Base-by-base conservation (phyloP, 2,888 invertebrate genomes). In the Steinernema scapterisci region DNA sequence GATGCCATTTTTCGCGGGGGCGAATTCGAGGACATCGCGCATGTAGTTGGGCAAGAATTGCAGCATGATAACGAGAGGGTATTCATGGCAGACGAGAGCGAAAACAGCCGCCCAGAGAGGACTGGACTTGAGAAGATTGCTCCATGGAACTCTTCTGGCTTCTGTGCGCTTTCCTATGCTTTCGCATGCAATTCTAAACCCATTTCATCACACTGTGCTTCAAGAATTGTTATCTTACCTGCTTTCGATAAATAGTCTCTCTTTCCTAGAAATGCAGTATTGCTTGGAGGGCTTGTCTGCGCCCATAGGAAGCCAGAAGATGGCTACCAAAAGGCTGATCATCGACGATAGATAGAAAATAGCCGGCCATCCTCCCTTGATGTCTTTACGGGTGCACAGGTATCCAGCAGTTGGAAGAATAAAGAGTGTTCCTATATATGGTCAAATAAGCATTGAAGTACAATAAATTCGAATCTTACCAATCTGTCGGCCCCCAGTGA, bases 281-380 rank as follows among this genome's bases (percentile, higher is more conserved):
- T 86, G 86, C 70, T 86, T 86, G 13, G 84, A 77, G 2, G 86
- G 86, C 72, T 86, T 86, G 75, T 86, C 86, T 0, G 86, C 86
- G 6, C 86, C 86, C 73, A 86, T 83, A 6, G 86, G 86, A 21
- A 86, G 77, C 86, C 86, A 86, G 75, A 85, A 85, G 0, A 84
- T 73, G 0, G 82, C 80, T 11, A 80, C 85, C 19, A 85, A 72
- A 1, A 80, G 78, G 6, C 83, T 82, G 43, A 86, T 85, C 3
- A 80, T 73, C 5, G 81, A 82, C 0, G 84, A 84, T 0, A 86
- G 78, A 46, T 83, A 84, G 76, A 86, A 86, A 51, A 86, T 86
- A 11, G 85, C 83, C 9, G 85, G 86, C 86, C 86, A 86, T 19
- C 85, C 86, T 43, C 81, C 82, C 31, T 84, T 79, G 45, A 86